phyloP scores from a whole-genome alignment of 2,113 vertebrate genomes.

The Silurus meridionalis region DNA sequence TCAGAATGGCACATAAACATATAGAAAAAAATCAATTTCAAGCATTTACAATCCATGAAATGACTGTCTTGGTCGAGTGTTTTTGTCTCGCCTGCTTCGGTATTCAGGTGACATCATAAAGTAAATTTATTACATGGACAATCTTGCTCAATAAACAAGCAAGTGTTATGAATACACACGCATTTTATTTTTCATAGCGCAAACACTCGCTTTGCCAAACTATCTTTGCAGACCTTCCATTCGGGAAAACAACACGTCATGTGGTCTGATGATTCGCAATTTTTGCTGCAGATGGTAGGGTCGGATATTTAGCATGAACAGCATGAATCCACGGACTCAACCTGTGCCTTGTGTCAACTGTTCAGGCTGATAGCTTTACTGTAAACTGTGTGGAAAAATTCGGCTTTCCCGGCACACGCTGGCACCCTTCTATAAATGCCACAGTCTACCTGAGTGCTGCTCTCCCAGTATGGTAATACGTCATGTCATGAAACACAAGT shows the following conservation, averaged over 20 bases:
- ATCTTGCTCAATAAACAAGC: neutral
- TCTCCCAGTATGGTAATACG: neutral
- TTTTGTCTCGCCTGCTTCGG: neutral
- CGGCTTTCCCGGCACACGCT: neutral
- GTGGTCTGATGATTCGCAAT: neutral
- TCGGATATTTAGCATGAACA: neutral
- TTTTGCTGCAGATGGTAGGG: neutral
- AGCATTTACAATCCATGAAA: neutral
- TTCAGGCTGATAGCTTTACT: neutral
- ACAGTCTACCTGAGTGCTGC: neutral
- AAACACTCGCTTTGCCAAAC: neutral
- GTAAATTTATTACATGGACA: too few species aligned
- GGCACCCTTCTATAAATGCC: neutral
- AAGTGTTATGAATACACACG: neutral
- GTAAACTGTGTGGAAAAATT: neutral
- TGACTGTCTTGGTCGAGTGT: neutral
- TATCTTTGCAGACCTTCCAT: neutral
- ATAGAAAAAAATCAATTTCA: neutral
- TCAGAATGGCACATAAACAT: neutral
- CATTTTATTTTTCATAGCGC: neutral
- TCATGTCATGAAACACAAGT: neutral
- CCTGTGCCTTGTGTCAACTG: neutral
- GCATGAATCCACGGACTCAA: neutral
- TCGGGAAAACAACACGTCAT: neutral
- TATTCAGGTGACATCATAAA: neutral